Conservation (phyloP, 2,888 invertebrate species). For the Drosophila infuscata region DNA sequence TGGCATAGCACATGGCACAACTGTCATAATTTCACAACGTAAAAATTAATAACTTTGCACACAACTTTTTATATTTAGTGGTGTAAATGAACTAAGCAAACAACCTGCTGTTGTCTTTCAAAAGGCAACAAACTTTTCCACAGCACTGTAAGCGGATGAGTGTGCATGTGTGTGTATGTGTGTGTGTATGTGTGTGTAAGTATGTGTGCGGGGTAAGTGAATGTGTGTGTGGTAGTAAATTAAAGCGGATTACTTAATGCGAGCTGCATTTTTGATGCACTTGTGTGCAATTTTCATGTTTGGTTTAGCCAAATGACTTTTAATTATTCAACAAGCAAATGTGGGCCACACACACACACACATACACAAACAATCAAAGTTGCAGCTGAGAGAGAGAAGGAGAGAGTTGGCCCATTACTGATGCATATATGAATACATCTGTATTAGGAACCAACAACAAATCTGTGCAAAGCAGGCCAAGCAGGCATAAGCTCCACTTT, state of each 20-base stretch:
- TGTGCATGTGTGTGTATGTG: not conserved
- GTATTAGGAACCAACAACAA: slow-evolving; percentile 18
- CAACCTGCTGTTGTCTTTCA: slow-evolving; percentile 33
- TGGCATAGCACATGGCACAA: slow-evolving; percentile 17
- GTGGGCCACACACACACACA: slow-evolving; percentile 18
- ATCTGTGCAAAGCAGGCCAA: slow-evolving; percentile 20
- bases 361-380: not conserved
- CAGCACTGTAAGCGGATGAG: slow-evolving; percentile 38
- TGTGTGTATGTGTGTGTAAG: not conserved
- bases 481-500: slow-evolving; percentile 56
- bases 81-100: slow-evolving; percentile 50
- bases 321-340: slow-evolving; percentile 48
- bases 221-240: slow-evolving; percentile 31
- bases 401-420: not conserved
- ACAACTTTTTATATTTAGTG: slow-evolving; percentile 59
- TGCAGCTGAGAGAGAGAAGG: not conserved
- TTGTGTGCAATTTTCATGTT: slow-evolving; percentile 28
- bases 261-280: slow-evolving; percentile 57
- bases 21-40: slow-evolving; percentile 52
- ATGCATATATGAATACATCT: not conserved
- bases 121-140: slow-evolving; percentile 40
- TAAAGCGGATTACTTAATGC: slow-evolving; percentile 75
- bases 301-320: slow-evolving; percentile 57
- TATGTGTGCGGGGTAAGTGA: slow-evolving; percentile 2
- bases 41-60: slow-evolving; percentile 59